Evolutionary conservation across 2,888 invertebrate species (phyloP).

Genomic region (Galerucella nymphaeae): DNA sequence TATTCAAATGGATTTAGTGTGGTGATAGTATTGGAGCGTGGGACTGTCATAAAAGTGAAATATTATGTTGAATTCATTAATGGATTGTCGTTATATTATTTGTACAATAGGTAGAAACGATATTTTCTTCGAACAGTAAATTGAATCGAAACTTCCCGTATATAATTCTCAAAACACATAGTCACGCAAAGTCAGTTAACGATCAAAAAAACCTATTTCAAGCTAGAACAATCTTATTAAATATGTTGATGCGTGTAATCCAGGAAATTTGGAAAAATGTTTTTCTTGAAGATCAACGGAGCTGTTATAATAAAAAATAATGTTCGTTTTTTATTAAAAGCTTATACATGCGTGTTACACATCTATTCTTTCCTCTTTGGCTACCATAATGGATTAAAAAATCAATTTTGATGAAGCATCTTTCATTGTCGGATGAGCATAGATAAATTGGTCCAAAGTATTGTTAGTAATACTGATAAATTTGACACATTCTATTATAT

Average conservation of each 20-base stretch:
- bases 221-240: constrained; percentile 29
- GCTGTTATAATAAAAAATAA: constrained; percentile 26
- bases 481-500: too few species aligned
- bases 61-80: neutral
- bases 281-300: constrained; percentile 16
- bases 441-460: neutral
- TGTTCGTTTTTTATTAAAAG: constrained; percentile 31
- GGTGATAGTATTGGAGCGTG: too few species aligned
- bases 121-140: constrained; percentile 20
- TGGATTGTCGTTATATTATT: neutral
- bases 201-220: constrained; percentile 20
- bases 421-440: neutral
- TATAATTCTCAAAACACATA: constrained; percentile 5
- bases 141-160: constrained; percentile 14
- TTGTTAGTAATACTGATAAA: neutral
- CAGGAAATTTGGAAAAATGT: constrained; percentile 28
- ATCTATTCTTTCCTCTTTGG: neutral
- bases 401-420: neutral
- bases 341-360: constrained; percentile 18
- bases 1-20: too few species aligned
- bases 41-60: neutral
- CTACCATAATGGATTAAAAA: constrained; percentile 7
- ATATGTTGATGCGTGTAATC: constrained; percentile 28
- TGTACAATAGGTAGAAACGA: neutral
- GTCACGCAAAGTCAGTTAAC: constrained; percentile 27